Conservation (phyloP, 2,113 vertebrate genomes). For the Mastomys natalensis region DNA sequence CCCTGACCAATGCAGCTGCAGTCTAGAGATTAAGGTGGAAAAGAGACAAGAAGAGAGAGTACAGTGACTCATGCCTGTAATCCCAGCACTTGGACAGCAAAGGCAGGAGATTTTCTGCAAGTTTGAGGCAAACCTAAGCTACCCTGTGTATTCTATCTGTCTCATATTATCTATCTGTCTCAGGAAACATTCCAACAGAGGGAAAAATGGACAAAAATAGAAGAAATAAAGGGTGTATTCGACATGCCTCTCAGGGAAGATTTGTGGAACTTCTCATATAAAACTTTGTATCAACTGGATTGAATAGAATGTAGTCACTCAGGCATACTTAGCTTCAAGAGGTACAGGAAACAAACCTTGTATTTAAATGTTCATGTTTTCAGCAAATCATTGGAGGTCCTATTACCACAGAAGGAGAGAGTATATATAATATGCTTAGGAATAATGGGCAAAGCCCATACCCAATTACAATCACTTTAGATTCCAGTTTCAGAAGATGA, state of each 20-base stretch:
- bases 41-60: background rate
- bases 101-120: background rate
- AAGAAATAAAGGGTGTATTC: background rate
- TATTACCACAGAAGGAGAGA: background rate
- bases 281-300: background rate
- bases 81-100: background rate
- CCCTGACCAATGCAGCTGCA: background rate
- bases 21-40: background rate
- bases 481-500: background rate
- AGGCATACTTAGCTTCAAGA: background rate
- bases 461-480: background rate
- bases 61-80: background rate
- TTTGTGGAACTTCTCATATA: background rate
- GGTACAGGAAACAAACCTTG: background rate
- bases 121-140: background rate
- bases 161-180: background rate
- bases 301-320: background rate
- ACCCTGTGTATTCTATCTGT: background rate
- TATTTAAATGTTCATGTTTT: background rate
- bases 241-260: background rate
- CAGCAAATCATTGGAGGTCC: background rate
- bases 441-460: background rate
- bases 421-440: background rate
- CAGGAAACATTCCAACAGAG: background rate
- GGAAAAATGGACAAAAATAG: background rate